phyloP scores from a whole-genome alignment of 2,888 invertebrate species.

The Clitarchus hookeri region DNA sequence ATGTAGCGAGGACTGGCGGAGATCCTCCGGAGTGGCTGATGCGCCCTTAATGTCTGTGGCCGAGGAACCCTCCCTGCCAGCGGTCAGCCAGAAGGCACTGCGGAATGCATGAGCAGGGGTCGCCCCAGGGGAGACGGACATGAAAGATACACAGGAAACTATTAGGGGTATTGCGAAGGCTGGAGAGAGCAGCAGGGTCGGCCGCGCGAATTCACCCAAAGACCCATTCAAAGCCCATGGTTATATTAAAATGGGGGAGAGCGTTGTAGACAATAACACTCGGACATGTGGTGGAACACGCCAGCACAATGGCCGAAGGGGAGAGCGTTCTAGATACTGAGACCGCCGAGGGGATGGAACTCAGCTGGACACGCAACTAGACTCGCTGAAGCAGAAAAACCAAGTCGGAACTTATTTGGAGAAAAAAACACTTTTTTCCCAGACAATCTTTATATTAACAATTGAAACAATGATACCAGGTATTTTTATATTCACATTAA shows the following conservation, averaged over 20 bases:
- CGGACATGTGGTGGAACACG: neutral
- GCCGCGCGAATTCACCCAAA: neutral
- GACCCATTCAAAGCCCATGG: neutral
- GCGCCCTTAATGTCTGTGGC: no score
- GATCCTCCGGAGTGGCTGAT: no score
- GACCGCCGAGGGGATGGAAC: neutral
- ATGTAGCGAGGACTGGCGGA: no score
- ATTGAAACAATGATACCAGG: no score
- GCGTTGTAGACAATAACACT: neutral
- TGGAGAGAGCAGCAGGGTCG: neutral
- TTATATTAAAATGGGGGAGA: neutral
- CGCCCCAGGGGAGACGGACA: neutral
- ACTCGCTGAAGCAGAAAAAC: no score
- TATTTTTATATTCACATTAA: no score
- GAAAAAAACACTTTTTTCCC: no score
- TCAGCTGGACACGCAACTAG: neutral
- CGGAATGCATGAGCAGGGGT: neutral
- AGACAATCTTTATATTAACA: no score
- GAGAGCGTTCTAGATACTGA: neutral
- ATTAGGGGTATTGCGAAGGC: conserved; percentile 11
- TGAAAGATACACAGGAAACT: conserved; percentile 14
- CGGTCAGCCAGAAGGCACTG: neutral
- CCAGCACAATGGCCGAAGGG: neutral
- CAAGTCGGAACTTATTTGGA: no score
- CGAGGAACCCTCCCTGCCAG: no score